A percentile compares a stretch with the other conserved stretches of the same genome.
Evolutionary conservation across 2,888 invertebrate genomes (phyloP).

Genomic region (Harmothoe impar): DNA sequence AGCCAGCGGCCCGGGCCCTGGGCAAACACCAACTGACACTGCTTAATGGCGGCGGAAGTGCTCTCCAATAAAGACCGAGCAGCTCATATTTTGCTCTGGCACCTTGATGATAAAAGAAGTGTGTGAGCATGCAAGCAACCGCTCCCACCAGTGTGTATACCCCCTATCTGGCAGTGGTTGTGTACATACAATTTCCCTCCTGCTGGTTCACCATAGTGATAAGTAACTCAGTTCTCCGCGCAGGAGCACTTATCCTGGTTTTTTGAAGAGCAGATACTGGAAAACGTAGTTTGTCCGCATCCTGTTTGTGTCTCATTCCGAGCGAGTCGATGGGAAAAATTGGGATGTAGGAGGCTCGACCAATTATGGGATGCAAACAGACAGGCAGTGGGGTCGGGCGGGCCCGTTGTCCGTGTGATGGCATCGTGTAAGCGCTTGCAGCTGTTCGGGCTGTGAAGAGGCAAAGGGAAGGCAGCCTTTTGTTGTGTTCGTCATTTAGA

Average conservation of each 20-base stretch:
- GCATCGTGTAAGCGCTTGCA: slow-evolving; percentile 6
- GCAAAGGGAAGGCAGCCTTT: not conserved
- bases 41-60: slow-evolving; percentile 13
- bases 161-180: not conserved
- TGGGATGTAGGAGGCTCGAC: not conserved
- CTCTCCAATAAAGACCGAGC: not conserved
- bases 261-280: no score
- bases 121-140: not conserved
- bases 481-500: not conserved
- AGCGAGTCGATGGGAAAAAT: not conserved
- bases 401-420: not conserved
- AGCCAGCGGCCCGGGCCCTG: slow-evolving; percentile 6
- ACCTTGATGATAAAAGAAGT: not conserved
- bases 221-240: no score
- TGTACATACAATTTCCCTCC: no score
- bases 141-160: not conserved
- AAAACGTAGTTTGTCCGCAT: not conserved
- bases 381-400: not conserved
- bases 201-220: no score
- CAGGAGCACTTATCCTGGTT: no score
- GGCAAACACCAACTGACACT: slow-evolving; percentile 38
- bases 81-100: slow-evolving; percentile 15
- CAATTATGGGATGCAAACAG: slow-evolving; percentile 15
- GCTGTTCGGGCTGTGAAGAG: not conserved
- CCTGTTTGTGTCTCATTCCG: slow-evolving; percentile 22